Base-by-base conservation (phyloP, 1,140 invertebrate species). In the Sycophaga agraensis region DNA sequence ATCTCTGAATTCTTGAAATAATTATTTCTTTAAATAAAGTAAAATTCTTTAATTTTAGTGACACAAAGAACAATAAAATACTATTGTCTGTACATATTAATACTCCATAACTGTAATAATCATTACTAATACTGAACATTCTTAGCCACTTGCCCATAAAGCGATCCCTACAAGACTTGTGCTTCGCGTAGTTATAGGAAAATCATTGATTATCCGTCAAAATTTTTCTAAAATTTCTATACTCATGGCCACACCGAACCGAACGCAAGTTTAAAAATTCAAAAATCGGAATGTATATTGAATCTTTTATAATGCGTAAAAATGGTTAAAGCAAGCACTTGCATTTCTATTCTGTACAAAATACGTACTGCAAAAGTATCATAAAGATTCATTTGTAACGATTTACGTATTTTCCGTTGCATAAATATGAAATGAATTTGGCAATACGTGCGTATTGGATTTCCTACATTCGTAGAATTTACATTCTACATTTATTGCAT, bases 261-360 rank as follows among this genome's bases (percentile, higher is more conserved):
- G 5, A n/a, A 16, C 7, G 12, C 11, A 24, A 55, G n/a, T 54
- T 58, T 12, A 62, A 55, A 40, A 55, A 19, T 11, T 55, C 28
- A 19, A 24, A 54, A 54, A 17, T 19, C 11, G 28, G 11, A 31
- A 45, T 35, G 35, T 26, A 26, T 16, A 28, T 16, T 17, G 8
- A 21, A 46, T 22, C 14, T 37, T 17, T 43, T 11, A 11, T 37
- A 24, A 8, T 59, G 45, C 16, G 21, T 16, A 26, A 42, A 57
- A 45, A 53, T 45, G 22, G 1, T 31, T 49, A 24, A 55, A 61
- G 43, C 59, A 61, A 55, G 51, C 43, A 12, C 39, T 55, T 60
- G 8, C 16, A 22, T 34, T 53, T 37, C 51, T n/a, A 11, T 53
- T 31, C 4, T 39, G 21, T 34, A 37, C 37, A 26, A 5, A 31